phyloP scores from a whole-genome alignment of 92 coral and sea anemone species.

The Epizoanthus ramosus region DNA sequence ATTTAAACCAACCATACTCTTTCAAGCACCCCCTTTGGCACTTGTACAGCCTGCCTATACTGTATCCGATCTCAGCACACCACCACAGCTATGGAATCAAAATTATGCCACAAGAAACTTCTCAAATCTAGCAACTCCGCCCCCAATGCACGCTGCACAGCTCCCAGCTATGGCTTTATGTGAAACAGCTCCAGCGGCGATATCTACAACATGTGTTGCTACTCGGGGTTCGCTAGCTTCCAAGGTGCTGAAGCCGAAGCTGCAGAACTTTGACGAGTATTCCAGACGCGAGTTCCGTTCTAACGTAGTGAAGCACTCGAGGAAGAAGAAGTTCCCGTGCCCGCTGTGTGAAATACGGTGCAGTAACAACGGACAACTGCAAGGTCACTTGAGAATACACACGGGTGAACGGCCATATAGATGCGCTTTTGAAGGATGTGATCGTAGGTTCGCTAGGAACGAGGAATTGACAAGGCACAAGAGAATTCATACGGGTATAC shows the following conservation, averaged over 20 bases:
- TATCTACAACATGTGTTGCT: slow-evolving; percentile 43
- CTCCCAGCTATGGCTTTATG: slow-evolving; percentile 57
- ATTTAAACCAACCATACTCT: slow-evolving; percentile 86
- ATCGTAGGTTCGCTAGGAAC: slow-evolving; percentile 89
- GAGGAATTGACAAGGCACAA: slow-evolving; percentile 92
- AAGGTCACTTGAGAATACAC: slow-evolving; percentile 90
- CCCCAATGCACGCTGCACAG: slow-evolving; percentile 59
- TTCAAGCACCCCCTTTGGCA: slow-evolving; percentile 84
- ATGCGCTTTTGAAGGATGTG: slow-evolving; percentile 82
- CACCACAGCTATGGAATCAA: slow-evolving; percentile 77
- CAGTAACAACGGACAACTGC: slow-evolving; percentile 93
- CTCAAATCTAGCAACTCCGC: slow-evolving; percentile 68
- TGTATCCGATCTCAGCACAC: slow-evolving; percentile 59
- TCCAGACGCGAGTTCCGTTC: slow-evolving; percentile 47
- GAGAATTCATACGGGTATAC: slow-evolving; percentile 90
- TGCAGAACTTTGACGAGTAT: slow-evolving; percentile 45
- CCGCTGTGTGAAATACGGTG: slow-evolving; percentile 92
- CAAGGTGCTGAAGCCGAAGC: slow-evolving; percentile 36
- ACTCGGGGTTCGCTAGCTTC: slow-evolving; percentile 4
- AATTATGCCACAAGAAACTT: slow-evolving; percentile 53
- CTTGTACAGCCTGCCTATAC: slow-evolving; percentile 67
- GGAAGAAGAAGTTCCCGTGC: slow-evolving; percentile 92
- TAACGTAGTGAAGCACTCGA: slow-evolving; percentile 46
- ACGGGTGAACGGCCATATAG: slow-evolving; percentile 89
- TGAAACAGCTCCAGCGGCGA: slow-evolving; percentile 44